Base-by-base conservation (phyloP, 2,797 vertebrate genomes). In the Myripristis jacobus region DNA sequence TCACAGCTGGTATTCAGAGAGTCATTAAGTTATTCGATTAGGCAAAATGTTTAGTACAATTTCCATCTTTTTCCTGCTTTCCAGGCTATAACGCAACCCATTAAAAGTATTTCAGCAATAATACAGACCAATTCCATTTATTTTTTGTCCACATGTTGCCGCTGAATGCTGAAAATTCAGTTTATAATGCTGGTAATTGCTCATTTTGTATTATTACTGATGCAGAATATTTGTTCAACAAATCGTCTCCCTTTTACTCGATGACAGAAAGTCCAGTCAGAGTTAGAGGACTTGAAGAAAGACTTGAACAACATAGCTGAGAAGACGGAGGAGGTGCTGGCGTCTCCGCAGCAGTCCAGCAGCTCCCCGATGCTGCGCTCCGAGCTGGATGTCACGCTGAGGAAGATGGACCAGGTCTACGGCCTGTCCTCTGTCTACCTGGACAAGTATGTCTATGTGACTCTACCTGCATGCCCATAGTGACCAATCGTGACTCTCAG, bases 381-480 rank as follows among this genome's bases (percentile, higher is more conserved):
- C 0, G 97, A 98, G 72, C 94, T 98, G 79, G 96, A 98, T 48
- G 1, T 96, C 63, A 97, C 95, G 0, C 89, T 95, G 82, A 94
- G 94, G 86, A 98, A 97, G 93, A 96, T 98, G 96, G 94, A 95
- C 3, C 95, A 95, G 51, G 94, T 98, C 68, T 93, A 96, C 86
- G 95, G 96, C 83, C 93, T 99, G 0, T 98, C 97, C n/a, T 91
- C 94, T 58, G 93, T 99, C 88, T 99, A 97, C 88, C 89, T 99
- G 89, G 96, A 98, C 87, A 98, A 97, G 97, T 98, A 84, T 83
- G 92, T 19, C 31, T 15, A 19, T 6, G 12, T 1, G 25, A 46
- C 38, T 61, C 2, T 29, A 15, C 22, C 29, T 31, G 5, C 29
- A 31, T 3, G 6, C n/a, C 9, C 16, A 47, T 6, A 19, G 18